Evolutionary conservation across 2,797 vertebrate species (phyloP).

Genomic region (Sylvia borin): DNA sequence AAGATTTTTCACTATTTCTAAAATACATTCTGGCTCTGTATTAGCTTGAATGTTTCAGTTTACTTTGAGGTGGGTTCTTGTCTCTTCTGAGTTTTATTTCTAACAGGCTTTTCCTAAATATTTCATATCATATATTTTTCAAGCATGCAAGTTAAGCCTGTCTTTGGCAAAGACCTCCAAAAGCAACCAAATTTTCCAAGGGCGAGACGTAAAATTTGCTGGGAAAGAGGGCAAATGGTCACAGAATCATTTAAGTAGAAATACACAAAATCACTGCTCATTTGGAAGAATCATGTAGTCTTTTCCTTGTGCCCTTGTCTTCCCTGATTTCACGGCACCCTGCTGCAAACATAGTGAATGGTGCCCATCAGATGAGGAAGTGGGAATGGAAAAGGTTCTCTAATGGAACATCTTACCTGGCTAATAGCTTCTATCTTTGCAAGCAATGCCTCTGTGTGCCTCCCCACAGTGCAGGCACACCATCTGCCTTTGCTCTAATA

Average conservation of each 20-base stretch:
- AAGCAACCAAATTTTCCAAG: background rate
- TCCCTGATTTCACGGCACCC: background rate
- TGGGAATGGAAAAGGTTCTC: background rate
- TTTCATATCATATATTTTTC: background rate
- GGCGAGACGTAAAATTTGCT: background rate
- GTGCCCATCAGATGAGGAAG: background rate
- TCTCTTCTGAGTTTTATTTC: background rate
- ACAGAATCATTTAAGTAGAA: background rate
- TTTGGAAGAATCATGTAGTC: background rate
- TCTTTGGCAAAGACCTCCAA: background rate
- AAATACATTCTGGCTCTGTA: background rate
- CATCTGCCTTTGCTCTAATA: slow-evolving; percentile 13
- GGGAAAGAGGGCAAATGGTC: background rate
- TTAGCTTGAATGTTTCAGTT: background rate
- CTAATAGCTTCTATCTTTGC: background rate
- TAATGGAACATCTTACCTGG: background rate
- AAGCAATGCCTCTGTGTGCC: background rate
- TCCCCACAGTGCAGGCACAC: background rate
- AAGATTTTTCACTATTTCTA: background rate
- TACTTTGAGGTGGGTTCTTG: background rate
- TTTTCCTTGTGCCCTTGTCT: background rate
- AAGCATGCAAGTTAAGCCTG: background rate
- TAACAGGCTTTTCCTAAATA: background rate
- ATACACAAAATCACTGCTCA: background rate
- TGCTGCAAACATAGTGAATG: background rate